A percentile compares a stretch with the other conserved stretches of the same genome.
Conservation (phyloP, 2,888 invertebrate genomes). For the Dichetophora obliterata region DNA sequence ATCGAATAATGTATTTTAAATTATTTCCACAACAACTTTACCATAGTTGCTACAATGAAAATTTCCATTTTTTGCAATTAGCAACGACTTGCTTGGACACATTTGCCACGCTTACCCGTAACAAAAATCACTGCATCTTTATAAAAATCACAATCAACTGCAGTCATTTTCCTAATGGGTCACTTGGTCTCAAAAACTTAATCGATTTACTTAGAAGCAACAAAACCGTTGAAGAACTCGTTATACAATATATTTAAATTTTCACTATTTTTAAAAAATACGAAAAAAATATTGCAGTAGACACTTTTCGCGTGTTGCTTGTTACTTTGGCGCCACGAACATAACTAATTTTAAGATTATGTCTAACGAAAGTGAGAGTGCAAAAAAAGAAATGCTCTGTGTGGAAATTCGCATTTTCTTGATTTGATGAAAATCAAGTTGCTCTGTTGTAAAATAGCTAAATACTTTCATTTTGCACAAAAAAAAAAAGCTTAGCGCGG, state of each 20-base stretch:
- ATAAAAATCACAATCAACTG: slow-evolving; percentile 53
- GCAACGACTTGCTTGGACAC: too few relatives aligned
- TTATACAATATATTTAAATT: too few relatives aligned
- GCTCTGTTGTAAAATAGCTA: not conserved
- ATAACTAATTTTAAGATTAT: slow-evolving; percentile 11
- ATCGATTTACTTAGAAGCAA: not conserved
- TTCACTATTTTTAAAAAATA: too few relatives aligned
- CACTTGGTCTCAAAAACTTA: not conserved
- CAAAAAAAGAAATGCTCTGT: not conserved
- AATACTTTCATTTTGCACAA: slow-evolving; percentile 21
- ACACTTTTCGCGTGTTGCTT: slow-evolving; percentile 4
- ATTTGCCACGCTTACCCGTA: slow-evolving; percentile 54
- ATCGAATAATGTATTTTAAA: too few relatives aligned
- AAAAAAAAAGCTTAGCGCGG: not conserved
- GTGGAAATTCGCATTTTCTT: slow-evolving; percentile 4
- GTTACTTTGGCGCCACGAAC: not conserved
- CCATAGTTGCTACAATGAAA: too few relatives aligned
- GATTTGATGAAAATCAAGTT: slow-evolving; percentile 24
- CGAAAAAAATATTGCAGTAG: not conserved
- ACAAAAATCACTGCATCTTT: slow-evolving; percentile 62
- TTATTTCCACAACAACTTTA: too few relatives aligned
- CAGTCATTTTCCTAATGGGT: not conserved
- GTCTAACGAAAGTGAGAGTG: slow-evolving; percentile 18
- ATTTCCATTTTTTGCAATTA: too few relatives aligned
- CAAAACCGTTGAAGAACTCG: not conserved